A percentile compares a stretch with the other conserved stretches of the same genome.
phyloP scores from a whole-genome alignment of 2,888 invertebrate genomes.

The Synergus gifuensis region DNA sequence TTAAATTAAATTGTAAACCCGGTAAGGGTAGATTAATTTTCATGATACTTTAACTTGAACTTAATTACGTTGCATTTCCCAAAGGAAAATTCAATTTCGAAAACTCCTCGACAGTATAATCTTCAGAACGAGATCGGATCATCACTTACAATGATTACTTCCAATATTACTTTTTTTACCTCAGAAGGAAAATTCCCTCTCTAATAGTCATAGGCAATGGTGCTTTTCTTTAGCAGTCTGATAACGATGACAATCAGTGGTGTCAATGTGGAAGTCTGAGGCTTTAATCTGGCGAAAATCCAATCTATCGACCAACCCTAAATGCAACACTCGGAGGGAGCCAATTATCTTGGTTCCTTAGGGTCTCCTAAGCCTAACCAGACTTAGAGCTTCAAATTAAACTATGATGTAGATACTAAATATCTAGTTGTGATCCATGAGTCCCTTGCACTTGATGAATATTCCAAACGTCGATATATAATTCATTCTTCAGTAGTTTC shows the following conservation, averaged over 20 bases:
- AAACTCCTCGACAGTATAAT: slow-evolving; percentile 15
- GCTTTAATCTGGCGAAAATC: slow-evolving; percentile 31
- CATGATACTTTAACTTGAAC: background rate
- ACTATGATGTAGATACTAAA: slow-evolving; percentile 27
- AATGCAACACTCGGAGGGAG: slow-evolving; percentile 26
- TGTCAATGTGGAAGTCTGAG: slow-evolving; percentile 24
- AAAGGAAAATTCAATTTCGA: slow-evolving; percentile 13
- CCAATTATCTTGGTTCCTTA: slow-evolving; percentile 39
- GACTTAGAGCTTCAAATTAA: slow-evolving; percentile 18
- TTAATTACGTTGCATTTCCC: background rate
- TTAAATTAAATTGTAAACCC: background rate
- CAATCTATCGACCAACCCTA: slow-evolving; percentile 33
- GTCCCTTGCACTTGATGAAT: slow-evolving; percentile 23
- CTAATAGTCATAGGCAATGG: slow-evolving; percentile 22
- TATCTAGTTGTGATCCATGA: slow-evolving; percentile 17
- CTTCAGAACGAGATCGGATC: background rate
- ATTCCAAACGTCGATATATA: background rate
- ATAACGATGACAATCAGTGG: slow-evolving; percentile 33
- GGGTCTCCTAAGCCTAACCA: slow-evolving; percentile 34
- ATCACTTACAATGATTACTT: slow-evolving; percentile 20
- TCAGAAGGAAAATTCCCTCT: slow-evolving; percentile 18
- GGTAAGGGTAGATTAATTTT: background rate
- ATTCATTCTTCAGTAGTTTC: background rate
- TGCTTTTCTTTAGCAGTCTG: background rate
- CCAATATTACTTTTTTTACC: slow-evolving; percentile 5